Base-by-base conservation (phyloP, 2,888 invertebrate species). In the Sepiola atlantica region DNA sequence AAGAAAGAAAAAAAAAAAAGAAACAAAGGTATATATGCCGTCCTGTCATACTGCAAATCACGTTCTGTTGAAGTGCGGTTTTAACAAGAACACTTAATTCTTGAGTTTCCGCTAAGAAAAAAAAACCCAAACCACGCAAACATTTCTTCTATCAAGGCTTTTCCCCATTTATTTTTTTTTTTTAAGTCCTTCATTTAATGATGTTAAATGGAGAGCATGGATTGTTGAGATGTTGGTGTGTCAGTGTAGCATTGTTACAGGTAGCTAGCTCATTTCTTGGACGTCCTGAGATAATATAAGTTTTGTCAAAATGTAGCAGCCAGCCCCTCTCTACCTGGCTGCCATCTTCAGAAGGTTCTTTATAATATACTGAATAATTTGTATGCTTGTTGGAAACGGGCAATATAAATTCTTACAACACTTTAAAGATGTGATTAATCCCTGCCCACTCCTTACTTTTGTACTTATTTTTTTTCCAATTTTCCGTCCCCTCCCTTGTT, bases 1-100 rank as follows among this genome's bases (percentile, higher is more conserved):
- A 28, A 10, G 28, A 45, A 54, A 45, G 54, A 54, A 24, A 45
- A 45, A 92, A 10, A 18, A 92, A 24, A 55, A 3, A 92, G 54
- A 92, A 92, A 92, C 92, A 92, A 93, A 93, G 93, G 93, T 93
- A 61, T 93, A 93, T 93, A 93, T 93, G 93, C 93, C 93, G 93
- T 93, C 93, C 93, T 93, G 93, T 93, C 61, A n/a, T 92, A 92
- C 92, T 92, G 92, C 92, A 92, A 92, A 45, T 92, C 92, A 92
- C 92, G 55, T 92, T 92, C 55, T 92, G 92, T 92, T 92, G 92
- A 92, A 54, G 45, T 92, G 92, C 92, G 55, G 92, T 92, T 92
- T 45, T 54, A 92, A 55, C 45, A 92, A 92, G 92, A 92, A 92
- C 45, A 92, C 92, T 45, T 54, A 92, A 92, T 92, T 92, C 92